phyloP scores from a whole-genome alignment of 1,140 invertebrate genomes.

The Drosophila rufa region DNA sequence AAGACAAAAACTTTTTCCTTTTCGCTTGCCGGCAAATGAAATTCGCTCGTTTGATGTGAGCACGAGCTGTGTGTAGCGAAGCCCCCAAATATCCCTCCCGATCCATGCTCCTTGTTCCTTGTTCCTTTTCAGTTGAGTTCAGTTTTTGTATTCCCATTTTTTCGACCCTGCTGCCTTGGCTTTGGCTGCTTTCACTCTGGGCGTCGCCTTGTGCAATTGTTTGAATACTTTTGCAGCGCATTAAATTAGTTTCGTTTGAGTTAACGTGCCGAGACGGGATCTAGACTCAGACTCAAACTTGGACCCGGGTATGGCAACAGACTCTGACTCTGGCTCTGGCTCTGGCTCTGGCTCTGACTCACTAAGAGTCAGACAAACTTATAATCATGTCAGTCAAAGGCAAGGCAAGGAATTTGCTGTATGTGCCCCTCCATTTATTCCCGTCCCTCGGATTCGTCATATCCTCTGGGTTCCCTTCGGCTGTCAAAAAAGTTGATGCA shows the following conservation, averaged over 20 bases:
- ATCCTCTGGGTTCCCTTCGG: neutral
- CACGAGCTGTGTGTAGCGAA: constrained; percentile 48
- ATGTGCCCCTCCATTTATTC: constrained; percentile 13
- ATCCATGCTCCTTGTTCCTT: constrained; percentile 1
- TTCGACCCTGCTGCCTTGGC: constrained; percentile 21
- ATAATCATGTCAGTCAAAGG: constrained; percentile 84
- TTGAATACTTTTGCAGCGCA: constrained; percentile 84
- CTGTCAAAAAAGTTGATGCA: constrained; percentile 55
- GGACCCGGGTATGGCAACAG: constrained; percentile 11
- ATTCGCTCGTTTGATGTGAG: constrained; percentile 80
- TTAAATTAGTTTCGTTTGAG: constrained; percentile 84
- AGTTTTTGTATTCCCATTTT: constrained; percentile 47
- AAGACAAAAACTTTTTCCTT: constrained; percentile 75
- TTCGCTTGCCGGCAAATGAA: constrained; percentile 77
- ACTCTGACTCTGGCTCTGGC: constrained; percentile 27
- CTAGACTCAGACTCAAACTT: constrained; percentile 34
- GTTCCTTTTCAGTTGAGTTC: constrained; percentile 29
- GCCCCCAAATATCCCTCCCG: constrained; percentile 8
- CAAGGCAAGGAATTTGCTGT: constrained; percentile 62
- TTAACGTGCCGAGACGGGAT: constrained; percentile 74
- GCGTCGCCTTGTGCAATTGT: constrained; percentile 83
- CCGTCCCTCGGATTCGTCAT: neutral
- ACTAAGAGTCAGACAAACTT: constrained; percentile 68
- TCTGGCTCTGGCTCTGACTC: constrained; percentile 24
- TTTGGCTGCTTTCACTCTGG: constrained; percentile 73